phyloP scores from a whole-genome alignment of 1,140 invertebrate species.

The Magallana angulata region DNA sequence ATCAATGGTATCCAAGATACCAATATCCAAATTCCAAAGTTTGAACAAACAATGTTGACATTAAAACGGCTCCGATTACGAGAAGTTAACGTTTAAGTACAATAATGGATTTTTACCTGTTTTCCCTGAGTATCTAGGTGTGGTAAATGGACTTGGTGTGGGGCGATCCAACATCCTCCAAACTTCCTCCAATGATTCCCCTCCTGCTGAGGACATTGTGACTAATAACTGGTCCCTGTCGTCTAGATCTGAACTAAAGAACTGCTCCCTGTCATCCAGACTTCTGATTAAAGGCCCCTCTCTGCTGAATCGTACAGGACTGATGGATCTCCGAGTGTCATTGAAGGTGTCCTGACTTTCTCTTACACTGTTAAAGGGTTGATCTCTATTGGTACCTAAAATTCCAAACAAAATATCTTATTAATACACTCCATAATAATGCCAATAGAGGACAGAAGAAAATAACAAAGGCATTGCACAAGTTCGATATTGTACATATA shows the following conservation, averaged over 20 bases:
- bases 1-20: too few relatives aligned
- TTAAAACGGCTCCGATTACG: too few relatives aligned
- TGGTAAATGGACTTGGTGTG: conserved; percentile 61
- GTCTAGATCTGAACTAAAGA: neutral
- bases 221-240: conserved; percentile 57
- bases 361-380: neutral
- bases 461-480: too few relatives aligned
- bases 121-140: conserved; percentile 58
- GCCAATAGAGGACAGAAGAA: too few relatives aligned
- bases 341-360: conserved; percentile 32
- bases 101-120: neutral
- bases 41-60: too few relatives aligned
- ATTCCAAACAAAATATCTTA: neutral
- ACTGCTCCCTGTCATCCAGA: neutral
- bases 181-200: conserved; percentile 74
- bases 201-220: conserved; percentile 73
- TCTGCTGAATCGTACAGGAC: conserved; percentile 42
- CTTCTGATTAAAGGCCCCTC: conserved; percentile 9
- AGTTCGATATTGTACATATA: too few relatives aligned
- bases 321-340: conserved; percentile 7
- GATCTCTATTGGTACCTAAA: conserved; percentile 10
- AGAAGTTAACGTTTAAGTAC: too few relatives aligned
- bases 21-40: too few relatives aligned
- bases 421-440: too few relatives aligned
- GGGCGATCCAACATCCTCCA: conserved; percentile 72